Evolutionary conservation across 2,113 vertebrate genomes (phyloP).

Genomic region (Thinocorus orbignyianus): DNA sequence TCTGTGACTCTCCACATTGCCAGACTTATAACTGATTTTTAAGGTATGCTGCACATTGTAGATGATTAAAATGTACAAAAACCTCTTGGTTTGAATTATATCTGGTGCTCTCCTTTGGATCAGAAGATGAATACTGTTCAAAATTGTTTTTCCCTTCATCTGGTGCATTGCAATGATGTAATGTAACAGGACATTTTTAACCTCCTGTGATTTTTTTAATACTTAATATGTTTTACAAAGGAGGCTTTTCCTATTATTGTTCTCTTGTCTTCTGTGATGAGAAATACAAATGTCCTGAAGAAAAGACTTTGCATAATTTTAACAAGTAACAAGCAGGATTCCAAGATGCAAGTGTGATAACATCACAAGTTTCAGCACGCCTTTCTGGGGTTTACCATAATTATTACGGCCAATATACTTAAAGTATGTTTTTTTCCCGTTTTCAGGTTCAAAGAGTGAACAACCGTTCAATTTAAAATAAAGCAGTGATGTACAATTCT

Average conservation of each 20-base stretch:
- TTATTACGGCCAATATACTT: not conserved
- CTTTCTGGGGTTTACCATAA: not conserved
- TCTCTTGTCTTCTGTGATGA: constrained; percentile 19
- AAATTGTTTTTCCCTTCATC: not conserved
- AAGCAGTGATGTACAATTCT: not conserved
- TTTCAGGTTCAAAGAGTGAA: not conserved
- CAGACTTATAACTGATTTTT: not conserved
- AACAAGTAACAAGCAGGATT: too few relatives aligned
- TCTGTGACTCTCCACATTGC: not conserved
- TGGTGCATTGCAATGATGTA: not conserved
- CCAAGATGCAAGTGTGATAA: too few relatives aligned
- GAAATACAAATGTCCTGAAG: not conserved
- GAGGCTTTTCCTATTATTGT: constrained; percentile 45
- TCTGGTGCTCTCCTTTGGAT: not conserved
- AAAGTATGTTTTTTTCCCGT: not conserved
- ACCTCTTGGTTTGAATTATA: not conserved
- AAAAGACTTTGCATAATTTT: not conserved
- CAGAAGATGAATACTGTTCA: not conserved
- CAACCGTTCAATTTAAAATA: not conserved
- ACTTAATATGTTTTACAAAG: not conserved
- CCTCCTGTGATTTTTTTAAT: not conserved
- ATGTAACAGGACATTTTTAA: not conserved
- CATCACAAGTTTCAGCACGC: not conserved
- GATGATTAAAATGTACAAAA: not conserved
- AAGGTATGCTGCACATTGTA: not conserved